Base-by-base conservation (phyloP, 2,888 invertebrate species). In the Tipula vernalis region DNA sequence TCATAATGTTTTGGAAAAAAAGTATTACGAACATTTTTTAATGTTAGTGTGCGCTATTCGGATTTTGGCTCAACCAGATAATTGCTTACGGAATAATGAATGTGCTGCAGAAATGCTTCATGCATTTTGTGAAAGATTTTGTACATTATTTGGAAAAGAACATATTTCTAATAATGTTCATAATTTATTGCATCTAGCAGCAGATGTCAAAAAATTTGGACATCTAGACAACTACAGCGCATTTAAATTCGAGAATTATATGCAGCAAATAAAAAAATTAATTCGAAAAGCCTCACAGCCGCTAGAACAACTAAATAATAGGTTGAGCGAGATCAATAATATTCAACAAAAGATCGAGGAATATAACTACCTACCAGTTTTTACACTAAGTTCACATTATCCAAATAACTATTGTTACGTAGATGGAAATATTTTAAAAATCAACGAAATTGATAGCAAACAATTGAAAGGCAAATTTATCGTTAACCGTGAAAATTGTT, bases 91-190 rank as follows among this genome's bases (percentile, higher is more conserved):
- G 28, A 28, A 28, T 28, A 28, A 28, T 28, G 28, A 28, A 28
- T 28, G 28, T 28, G 28, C 28, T 28, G 47, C 71, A 85, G 42
- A 83, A 83, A 28, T 88, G 28, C 15, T 86, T 36, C 86, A 71
- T 39, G 47, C 86, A 28, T 88, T 88, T 86, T 86, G 88, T 15
- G 57, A 18, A 47, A 36, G 71, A 83, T 87, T 87, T 86, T 51
- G 15, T 47, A 86, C 44, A 83, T 71, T 88, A n/a, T 88, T 87
- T 87, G 87, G 87, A 36, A 87, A 85, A 86, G 87, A 87, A 85
- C 44, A 87, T 86, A 39, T 88, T 28, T 86, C 87, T 15, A 87
- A 87, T 87, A 88, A 88, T 85, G 86, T 88, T 42, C 88, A 88
- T 71, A 86, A 44, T 83, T 44, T 87, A 39, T 42, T 87, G 15